Conservation (phyloP, 2,113 vertebrate genomes). For the Lepus europaeus region DNA sequence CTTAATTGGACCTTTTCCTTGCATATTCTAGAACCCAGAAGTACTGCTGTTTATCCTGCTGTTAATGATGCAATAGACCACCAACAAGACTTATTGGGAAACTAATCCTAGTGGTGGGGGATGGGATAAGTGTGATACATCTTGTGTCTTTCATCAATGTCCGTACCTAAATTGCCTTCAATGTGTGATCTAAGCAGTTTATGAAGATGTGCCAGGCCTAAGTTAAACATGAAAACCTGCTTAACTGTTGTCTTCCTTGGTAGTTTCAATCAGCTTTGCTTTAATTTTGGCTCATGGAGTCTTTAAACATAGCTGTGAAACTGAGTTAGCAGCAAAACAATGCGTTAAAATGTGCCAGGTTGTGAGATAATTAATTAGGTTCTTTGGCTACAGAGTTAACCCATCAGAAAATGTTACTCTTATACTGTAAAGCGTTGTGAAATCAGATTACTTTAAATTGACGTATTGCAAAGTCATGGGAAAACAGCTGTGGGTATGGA, state of each 20-base stretch:
- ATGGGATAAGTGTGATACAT: too few relatives aligned
- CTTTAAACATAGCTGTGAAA: background rate
- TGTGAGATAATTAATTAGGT: conserved; percentile 4
- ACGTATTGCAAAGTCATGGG: background rate
- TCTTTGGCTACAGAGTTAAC: conserved; percentile 35
- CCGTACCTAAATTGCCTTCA: background rate
- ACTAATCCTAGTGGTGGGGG: background rate
- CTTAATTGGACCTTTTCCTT: background rate
- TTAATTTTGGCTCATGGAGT: background rate
- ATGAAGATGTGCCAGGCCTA: background rate
- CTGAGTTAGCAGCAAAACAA: background rate
- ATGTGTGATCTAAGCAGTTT: background rate
- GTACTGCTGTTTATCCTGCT: background rate
- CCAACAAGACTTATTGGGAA: background rate
- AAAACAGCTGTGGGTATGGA: background rate
- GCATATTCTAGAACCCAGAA: background rate
- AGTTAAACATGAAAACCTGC: background rate
- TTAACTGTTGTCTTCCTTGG: background rate
- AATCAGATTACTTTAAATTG: conserved; percentile 27
- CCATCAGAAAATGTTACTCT: background rate
- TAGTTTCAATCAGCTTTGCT: background rate
- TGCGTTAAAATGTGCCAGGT: background rate
- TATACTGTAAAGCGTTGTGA: background rate
- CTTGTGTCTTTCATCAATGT: background rate
- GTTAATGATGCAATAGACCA: background rate